Evolutionary conservation across 2,797 vertebrate genomes (phyloP), one percentile per base, ranked within the genome.

Genomic region (Enteromius unitaeniatus): DNA sequence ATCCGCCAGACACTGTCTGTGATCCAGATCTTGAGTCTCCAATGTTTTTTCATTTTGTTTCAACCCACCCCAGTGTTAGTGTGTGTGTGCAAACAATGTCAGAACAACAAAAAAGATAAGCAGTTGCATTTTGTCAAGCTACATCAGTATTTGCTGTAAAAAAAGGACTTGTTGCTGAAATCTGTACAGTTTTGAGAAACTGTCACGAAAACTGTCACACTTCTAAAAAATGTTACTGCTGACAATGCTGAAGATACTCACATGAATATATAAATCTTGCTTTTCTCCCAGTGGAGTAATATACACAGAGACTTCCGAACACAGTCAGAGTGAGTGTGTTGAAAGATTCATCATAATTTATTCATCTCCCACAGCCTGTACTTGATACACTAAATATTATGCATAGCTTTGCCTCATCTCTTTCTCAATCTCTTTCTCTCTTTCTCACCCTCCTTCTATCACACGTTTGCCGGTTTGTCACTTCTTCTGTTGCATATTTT

Each of bases 401-500:
- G 37, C 58, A 17, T 34, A 37, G 69, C 68, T 58, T 31, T 79
- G 17, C 26, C 28, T 74, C 77, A 11, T 79, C 49, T 74, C 45
- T 51, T 21, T 55, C 69, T 58, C 7, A 68, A 37, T 53, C 69
- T 67, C 34, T 55, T 45, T 62, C 28, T 77, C 40, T 58, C 60
- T 69, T 15, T 58, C 65, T 49, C 49, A 17, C 49, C 11, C 34
- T 49, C 64, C 31, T n/a, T 42, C 58, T 65, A 60, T 83, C 37
- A 45, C 13, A 21, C 14, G 6, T 37, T 68, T 28, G 1, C 21
- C n/a, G 11, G 40, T 51, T 42, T 76, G 15, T 87, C 47, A 82
- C 53, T 45, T 55, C 75, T 67, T 45, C 45, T 45, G 47, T 84
- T 88, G 70, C 78, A 88, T 89, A 87, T 88, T 89, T 89, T 75